A percentile compares a stretch with the other conserved stretches of the same genome.
phyloP scores from a whole-genome alignment of 2,797 vertebrate species.

The Acropternis orthonyx region DNA sequence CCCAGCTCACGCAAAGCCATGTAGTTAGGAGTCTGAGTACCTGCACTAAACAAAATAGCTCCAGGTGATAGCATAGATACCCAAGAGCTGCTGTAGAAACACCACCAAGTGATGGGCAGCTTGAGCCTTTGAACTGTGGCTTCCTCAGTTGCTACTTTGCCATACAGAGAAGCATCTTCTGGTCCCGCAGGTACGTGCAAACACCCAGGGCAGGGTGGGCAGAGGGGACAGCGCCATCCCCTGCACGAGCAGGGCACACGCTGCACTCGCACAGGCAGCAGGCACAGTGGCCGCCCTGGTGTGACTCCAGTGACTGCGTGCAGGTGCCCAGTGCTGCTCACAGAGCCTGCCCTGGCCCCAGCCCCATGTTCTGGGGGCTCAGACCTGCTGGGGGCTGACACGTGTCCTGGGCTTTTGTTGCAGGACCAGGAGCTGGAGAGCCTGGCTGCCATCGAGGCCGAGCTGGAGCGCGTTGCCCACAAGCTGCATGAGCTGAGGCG shows the following conservation, averaged over 20 bases:
- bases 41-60: not conserved
- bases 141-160: not conserved
- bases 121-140: not conserved
- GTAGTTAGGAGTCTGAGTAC: not conserved
- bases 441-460: conserved; percentile 90
- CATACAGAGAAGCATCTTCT: not conserved
- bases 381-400: rapidly evolving
- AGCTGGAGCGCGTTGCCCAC: conserved; percentile 90
- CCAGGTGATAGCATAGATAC: not conserved
- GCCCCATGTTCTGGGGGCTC: rapidly evolving
- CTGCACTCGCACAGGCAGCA: not conserved
- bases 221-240: rapidly evolving
- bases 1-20: not conserved
- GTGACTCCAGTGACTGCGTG: rapidly evolving
- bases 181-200: rapidly evolving
- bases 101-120: not conserved
- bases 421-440: conserved; percentile 90
- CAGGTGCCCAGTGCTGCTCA: rapidly evolving
- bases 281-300: rapidly evolving
- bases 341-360: rapidly evolving
- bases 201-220: rapidly evolving
- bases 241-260: rapidly evolving
- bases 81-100: not conserved
- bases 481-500: conserved; percentile 87
- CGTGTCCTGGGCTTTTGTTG: not conserved